A percentile compares a stretch with the other conserved stretches of the same genome.
Evolutionary conservation across 2,113 vertebrate species (phyloP).

Genomic region (Ascaphus truei): DNA sequence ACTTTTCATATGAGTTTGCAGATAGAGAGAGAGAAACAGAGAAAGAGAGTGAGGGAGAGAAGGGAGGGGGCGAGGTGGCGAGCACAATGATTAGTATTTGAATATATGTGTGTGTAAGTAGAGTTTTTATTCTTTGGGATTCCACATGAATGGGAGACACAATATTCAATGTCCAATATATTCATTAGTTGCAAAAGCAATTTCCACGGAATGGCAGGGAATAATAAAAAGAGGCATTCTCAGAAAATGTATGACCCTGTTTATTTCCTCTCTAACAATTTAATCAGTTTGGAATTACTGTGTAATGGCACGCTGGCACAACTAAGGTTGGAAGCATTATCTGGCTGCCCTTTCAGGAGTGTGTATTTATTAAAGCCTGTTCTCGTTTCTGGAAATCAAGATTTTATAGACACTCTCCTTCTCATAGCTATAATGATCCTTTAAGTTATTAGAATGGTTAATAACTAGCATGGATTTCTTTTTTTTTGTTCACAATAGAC

Average conservation of each 20-base stretch:
- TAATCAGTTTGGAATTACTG: not conserved
- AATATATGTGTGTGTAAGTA: too few relatives aligned
- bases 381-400: not conserved
- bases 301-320: not conserved
- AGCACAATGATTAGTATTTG: too few relatives aligned
- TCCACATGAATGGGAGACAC: too few relatives aligned
- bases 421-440: not conserved
- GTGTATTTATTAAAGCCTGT: not conserved
- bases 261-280: not conserved
- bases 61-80: too few relatives aligned
- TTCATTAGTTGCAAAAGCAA: not conserved
- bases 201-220: not conserved
- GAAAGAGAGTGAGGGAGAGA: too few relatives aligned
- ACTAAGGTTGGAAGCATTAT: not conserved
- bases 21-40: too few relatives aligned
- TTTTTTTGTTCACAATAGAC: too few relatives aligned
- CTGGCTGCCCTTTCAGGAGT: not conserved
- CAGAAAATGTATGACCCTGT: not conserved
- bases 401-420: not conserved
- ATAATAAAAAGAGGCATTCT: not conserved
- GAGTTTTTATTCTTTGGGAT: too few relatives aligned
- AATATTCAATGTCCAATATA: not conserved
- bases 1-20: too few relatives aligned
- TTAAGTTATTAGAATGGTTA: not conserved
- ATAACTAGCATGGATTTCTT: not conserved